Conservation (phyloP, 2,888 invertebrate genomes). For the Drosophila macrospina region DNA sequence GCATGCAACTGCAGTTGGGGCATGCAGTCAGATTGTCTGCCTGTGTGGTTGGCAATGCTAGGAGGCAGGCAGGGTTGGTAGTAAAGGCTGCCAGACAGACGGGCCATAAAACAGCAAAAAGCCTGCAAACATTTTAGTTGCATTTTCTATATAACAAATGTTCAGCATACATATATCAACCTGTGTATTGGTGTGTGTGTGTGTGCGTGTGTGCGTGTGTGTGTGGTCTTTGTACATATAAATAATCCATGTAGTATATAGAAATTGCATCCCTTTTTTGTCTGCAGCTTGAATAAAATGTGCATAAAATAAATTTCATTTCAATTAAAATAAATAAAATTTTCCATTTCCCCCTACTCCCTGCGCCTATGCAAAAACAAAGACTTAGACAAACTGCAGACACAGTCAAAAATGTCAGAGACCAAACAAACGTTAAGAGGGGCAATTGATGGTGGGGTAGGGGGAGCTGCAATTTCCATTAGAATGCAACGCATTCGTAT, state of each 20-base stretch:
- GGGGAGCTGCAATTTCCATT: constrained; percentile 27
- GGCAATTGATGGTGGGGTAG: not conserved
- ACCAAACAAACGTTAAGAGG: not conserved
- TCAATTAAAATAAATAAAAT: constrained; percentile 80
- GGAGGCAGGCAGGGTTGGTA: too few relatives aligned
- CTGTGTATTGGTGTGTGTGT: constrained; percentile 10
- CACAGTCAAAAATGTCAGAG: constrained; percentile 23
- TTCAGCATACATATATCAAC: constrained; percentile 14
- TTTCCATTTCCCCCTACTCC: not conserved
- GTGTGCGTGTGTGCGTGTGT: constrained; percentile 19
- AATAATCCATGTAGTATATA: constrained; percentile 70
- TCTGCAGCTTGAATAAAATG: constrained; percentile 66
- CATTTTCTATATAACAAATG: constrained; percentile 71
- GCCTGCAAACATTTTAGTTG: constrained; percentile 76
- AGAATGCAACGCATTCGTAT: constrained; percentile 52
- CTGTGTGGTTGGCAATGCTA: not conserved
- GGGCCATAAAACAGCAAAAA: constrained; percentile 74
- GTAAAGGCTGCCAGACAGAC: constrained; percentile 58
- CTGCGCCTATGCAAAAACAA: constrained; percentile 50
- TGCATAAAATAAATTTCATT: constrained; percentile 79
- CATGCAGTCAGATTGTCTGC: constrained; percentile 26
- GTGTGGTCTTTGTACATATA: constrained; percentile 31
- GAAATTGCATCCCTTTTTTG: constrained; percentile 59
- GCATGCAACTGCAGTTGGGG: constrained; percentile 10
- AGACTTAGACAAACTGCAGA: constrained; percentile 59